These are phyloP conservation scores for Hylaea fasciaria DNA, from an alignment of 2,888 invertebrate genomes.

Conservation along the genomic window DNA sequence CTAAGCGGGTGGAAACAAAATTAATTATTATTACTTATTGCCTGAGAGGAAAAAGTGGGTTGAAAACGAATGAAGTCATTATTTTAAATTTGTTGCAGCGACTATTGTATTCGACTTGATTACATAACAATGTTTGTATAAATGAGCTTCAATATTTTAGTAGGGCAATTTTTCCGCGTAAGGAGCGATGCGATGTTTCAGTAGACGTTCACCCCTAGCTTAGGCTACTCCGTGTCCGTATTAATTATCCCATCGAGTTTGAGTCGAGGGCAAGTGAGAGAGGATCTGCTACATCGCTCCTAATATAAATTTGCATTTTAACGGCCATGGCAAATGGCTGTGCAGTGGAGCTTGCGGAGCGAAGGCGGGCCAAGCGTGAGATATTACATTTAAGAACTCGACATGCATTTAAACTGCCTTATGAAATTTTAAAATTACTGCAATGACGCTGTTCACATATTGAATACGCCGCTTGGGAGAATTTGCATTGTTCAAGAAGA, in stretches of 20 bases:
- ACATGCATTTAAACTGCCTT: slow-evolving; percentile 67
- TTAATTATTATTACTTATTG: too few relatives aligned
- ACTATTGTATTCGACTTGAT: too few relatives aligned
- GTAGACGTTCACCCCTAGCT: slow-evolving; percentile 28
- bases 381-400: slow-evolving; percentile 53
- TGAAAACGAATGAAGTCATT: too few relatives aligned
- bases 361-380: slow-evolving; percentile 43
- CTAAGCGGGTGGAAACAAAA: too few relatives aligned
- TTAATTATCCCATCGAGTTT: slow-evolving; percentile 51
- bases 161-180: neutral
- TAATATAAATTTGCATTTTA: slow-evolving; percentile 65
- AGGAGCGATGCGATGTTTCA: neutral
- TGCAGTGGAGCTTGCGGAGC: slow-evolving; percentile 56
- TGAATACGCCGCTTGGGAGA: slow-evolving; percentile 34
- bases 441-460: slow-evolving; percentile 40
- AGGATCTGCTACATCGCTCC: slow-evolving; percentile 50
- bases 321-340: slow-evolving; percentile 56
- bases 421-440: slow-evolving; percentile 55
- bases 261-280: slow-evolving; percentile 38
- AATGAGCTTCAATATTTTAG: too few relatives aligned
- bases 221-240: slow-evolving; percentile 45
- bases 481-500: neutral
- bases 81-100: too few relatives aligned
- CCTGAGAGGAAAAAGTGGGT: too few relatives aligned
- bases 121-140: too few relatives aligned